Evolutionary conservation across 1,140 invertebrate species (phyloP).

Genomic region (Holotrichia oblita): DNA sequence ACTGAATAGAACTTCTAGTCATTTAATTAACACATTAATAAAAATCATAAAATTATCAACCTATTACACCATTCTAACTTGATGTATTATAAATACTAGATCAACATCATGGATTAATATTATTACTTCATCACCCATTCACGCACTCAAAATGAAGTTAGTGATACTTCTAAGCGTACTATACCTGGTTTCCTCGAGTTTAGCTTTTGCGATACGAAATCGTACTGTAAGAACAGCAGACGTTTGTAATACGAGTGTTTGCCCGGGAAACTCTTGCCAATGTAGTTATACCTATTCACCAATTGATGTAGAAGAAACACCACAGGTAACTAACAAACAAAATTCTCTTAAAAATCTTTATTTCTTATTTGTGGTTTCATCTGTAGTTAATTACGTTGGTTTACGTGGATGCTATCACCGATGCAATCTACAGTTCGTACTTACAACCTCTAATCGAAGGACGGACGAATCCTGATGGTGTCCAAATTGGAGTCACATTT

Average conservation of each 20-base stretch:
- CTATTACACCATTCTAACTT: not conserved
- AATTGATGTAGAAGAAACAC: constrained; percentile 42
- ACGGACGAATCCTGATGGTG: constrained; percentile 70
- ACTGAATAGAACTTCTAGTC: too few species aligned
- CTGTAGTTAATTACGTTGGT: constrained; percentile 72
- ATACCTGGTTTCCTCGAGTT: not conserved
- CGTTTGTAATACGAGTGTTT: constrained; percentile 42
- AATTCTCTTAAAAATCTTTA: not conserved
- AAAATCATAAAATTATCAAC: too few species aligned
- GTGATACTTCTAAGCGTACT: not conserved
- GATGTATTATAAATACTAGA: not conserved
- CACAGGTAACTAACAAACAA: constrained; percentile 48
- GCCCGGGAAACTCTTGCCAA: constrained; percentile 46
- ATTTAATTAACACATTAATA: too few species aligned
- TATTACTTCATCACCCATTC: not conserved
- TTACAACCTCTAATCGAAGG: constrained; percentile 70
- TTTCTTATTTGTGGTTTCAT: constrained; percentile 39
- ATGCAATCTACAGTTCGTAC: constrained; percentile 68
- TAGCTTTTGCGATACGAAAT: not conserved
- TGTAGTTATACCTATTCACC: constrained; percentile 46
- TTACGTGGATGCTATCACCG: constrained; percentile 75
- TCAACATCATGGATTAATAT: not conserved
- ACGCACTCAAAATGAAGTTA: not conserved
- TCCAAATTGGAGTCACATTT: constrained; percentile 70
- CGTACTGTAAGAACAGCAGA: constrained; percentile 25